Conservation (phyloP, 2,113 vertebrate genomes). For the Perca schrenkii region DNA sequence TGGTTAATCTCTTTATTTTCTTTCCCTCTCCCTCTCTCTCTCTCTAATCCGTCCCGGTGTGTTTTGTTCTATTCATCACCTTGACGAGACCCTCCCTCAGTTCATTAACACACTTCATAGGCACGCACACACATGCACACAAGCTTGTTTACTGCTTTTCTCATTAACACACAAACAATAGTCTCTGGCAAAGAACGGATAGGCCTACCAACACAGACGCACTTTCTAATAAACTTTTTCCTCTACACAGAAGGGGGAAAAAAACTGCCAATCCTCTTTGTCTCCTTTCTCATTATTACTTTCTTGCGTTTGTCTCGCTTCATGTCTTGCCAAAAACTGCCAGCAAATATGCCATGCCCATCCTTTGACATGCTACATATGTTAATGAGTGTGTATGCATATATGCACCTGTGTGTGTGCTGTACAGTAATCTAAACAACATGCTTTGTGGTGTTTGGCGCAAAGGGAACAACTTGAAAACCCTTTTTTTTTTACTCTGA, state of each 20-base stretch:
- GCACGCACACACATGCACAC: neutral
- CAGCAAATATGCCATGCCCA: slow-evolving; percentile 42
- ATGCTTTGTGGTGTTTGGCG: slow-evolving; percentile 20
- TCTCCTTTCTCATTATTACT: slow-evolving; percentile 62
- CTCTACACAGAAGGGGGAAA: slow-evolving; percentile 13
- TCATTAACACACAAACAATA: slow-evolving; percentile 52
- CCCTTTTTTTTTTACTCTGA: slow-evolving; percentile 31
- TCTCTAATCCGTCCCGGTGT: slow-evolving; percentile 56
- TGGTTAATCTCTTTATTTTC: slow-evolving; percentile 58
- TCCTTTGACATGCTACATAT: slow-evolving; percentile 34
- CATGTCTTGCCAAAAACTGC: slow-evolving; percentile 62
- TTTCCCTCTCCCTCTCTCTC: slow-evolving; percentile 1
- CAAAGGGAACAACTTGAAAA: slow-evolving; percentile 40
- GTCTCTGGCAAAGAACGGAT: slow-evolving; percentile 50
- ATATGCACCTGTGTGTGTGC: slow-evolving; percentile 10
- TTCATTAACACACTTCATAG: slow-evolving; percentile 70
- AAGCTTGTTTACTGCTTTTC: slow-evolving; percentile 34
- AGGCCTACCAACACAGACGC: neutral
- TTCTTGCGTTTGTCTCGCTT: slow-evolving; percentile 42
- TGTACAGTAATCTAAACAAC: slow-evolving; percentile 20
- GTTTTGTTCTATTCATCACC: slow-evolving; percentile 77
- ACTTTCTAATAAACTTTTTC: slow-evolving; percentile 41
- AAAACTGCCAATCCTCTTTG: slow-evolving; percentile 43
- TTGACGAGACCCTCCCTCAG: slow-evolving; percentile 73
- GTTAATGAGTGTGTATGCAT: slow-evolving; percentile 8